Base-by-base conservation (phyloP, 2,888 invertebrate species). In the Pterostichus madidus region DNA sequence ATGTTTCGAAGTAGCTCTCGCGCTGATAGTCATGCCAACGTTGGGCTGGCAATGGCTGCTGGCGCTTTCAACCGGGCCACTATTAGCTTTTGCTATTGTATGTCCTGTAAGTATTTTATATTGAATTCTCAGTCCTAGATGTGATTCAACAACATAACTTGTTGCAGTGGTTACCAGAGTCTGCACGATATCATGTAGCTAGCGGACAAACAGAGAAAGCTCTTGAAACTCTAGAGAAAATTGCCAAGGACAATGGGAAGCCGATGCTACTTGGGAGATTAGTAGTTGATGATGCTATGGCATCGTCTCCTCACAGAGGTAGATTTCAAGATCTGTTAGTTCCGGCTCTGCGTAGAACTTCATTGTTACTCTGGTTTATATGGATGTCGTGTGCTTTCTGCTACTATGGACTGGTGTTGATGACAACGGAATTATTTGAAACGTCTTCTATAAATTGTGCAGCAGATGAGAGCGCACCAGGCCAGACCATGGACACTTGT, bases 331-430 rank as follows among this genome's bases (percentile, higher is more conserved):
- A 96, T 87, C 90, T 97, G 6, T 90, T 96, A 8, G 94, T 96
- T 84, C 95, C 96, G 11, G 96, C 96, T 85, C 91, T 97, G 84
- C 92, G 96, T 87, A 93, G 93, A 85, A 98, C 98, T 2, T 98
- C 98, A 10, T 88, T 97, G 24, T 91, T 98, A 15, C 91, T 98
- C 2, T 98, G 98, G 98, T 94, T 98, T 86, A 97, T 98, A 86
- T 98, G 98, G 97, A 95, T 97, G 93, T 93, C 96, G 0, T 97
- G 97, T 89, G 97, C 98, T 0, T 98, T 98, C 91, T 97, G 97
- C 88, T 98, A 98, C 90, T 98, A 98, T 88, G 98, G 98, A 0
- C 92, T 98, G 49, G 98, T 98, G 6, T 90, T 98, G 82, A 96
- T 98, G 95, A 98, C 98, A 0, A 98, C 98, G 0, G 98, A 98